These are phyloP conservation scores for Thryonomys swinderianus DNA, from an alignment of 2,113 vertebrate species.

Conservation along the genomic window DNA sequence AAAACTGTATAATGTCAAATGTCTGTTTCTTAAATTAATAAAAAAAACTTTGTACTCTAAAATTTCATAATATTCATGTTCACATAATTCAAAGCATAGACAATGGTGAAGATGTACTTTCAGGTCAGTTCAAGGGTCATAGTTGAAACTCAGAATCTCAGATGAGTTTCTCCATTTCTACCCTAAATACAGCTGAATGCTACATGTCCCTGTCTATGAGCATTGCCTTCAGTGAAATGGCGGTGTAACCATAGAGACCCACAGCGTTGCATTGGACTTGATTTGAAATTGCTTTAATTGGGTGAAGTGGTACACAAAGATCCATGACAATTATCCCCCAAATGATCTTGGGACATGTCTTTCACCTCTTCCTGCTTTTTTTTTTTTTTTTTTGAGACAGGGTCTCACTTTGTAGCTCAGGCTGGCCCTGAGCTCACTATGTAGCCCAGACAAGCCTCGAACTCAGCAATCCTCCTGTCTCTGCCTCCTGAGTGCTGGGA, in stretches of 20 bases:
- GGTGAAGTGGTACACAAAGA: neutral
- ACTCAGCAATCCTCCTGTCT: too few relatives aligned
- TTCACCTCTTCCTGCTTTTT: neutral
- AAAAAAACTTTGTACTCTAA: neutral
- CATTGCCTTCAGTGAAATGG: neutral
- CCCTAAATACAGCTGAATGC: neutral
- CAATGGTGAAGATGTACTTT: neutral
- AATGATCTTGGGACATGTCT: neutral
- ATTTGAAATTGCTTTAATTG: slow-evolving; percentile 4
- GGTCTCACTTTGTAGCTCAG: too few relatives aligned
- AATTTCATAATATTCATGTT: neutral
- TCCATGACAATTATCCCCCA: neutral
- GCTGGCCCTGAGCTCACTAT: too few relatives aligned
- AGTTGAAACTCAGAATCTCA: neutral
- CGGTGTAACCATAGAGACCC: neutral
- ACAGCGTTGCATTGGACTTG: neutral
- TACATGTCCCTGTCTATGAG: neutral
- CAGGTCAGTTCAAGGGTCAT: neutral
- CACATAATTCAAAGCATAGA: neutral
- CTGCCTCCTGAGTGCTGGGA: too few relatives aligned
- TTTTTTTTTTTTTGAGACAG: too few relatives aligned
- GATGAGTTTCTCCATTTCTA: neutral
- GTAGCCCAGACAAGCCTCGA: too few relatives aligned
- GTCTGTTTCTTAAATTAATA: neutral
- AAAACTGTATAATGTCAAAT: neutral